Base-by-base conservation (phyloP, 2,113 vertebrate species). In the Zosterops japonicus region DNA sequence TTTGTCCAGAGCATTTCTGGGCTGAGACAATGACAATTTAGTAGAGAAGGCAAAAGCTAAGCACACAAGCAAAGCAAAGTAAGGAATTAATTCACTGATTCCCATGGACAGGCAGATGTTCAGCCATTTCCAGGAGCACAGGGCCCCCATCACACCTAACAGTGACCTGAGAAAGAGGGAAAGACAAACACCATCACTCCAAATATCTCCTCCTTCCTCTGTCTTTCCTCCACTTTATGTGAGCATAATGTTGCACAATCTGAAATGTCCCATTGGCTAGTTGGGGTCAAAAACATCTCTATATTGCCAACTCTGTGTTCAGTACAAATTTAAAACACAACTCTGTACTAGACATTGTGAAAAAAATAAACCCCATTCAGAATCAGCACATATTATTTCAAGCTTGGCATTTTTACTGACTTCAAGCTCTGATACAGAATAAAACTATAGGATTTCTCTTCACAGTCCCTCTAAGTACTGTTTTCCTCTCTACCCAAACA, bases 101-200 rank as follows among this genome's bases (percentile, higher is more conserved):
- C 60, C 5, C 14, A 20, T 17, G 33, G 33, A 9, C 6, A 35
- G 35, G 31, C 0, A 3, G 22, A 6, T 57, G 44, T 52, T 65
- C 33, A 59, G 10, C 15, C 5, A 5, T 29, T 17, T 52, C 23
- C 33, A 67, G 36, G 52, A 36, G 12, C 2, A 3, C 35, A 44
- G 36, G 12, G 19, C 15, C 5, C 5, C 10, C 28, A 24, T 14
- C 12, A 65, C 2, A 4, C 4, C 2, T 36, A 36, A 36, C 0
- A 0, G 22, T 31, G 18, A n/a, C 27, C 59, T 65, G 27, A 36
- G 28, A 59, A 39, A 39, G 39, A 39, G 39, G 39, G 39, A 39
- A 39, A 46, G 23, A 44, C 11, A 81, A 89, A 14, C 0, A 1
- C 2, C 12, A 39, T 24, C 10, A 28, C 15, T 9, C 4, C 4